Evolutionary conservation across 2,113 vertebrate genomes (phyloP).

Genomic region (Trichomycterus rosablanca): DNA sequence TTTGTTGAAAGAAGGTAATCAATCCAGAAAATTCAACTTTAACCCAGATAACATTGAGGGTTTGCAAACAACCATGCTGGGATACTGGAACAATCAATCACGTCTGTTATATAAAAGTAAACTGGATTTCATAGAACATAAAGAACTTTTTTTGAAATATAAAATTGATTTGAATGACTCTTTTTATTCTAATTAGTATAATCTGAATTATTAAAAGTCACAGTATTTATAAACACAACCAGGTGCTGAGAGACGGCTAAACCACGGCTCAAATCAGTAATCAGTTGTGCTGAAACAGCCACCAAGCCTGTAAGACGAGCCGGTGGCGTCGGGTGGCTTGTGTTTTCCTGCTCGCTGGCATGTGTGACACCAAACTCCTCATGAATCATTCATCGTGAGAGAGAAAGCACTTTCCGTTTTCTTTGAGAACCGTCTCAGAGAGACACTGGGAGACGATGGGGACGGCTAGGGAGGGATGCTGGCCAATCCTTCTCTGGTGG

Average conservation of each 20-base stretch:
- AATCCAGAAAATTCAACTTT: constrained; percentile 30
- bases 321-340: constrained; percentile 33
- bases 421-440: constrained; percentile 1
- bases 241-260: constrained; percentile 33
- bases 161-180: no score
- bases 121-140: no score
- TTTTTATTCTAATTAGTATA: no score
- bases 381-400: constrained; percentile 66
- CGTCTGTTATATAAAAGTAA: no score
- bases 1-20: constrained; percentile 15
- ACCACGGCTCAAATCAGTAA: constrained; percentile 58
- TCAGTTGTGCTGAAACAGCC: constrained; percentile 46
- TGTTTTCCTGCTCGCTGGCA: constrained; percentile 30
- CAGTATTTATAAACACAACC: neutral
- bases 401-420: constrained; percentile 51
- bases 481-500: constrained; percentile 39
- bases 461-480: neutral
- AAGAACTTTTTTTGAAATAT: no score
- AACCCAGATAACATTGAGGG: constrained; percentile 27
- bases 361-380: constrained; percentile 58
- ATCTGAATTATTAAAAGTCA: neutral
- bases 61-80: constrained; percentile 1
- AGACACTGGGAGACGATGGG: constrained; percentile 13
- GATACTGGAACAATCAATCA: no score
- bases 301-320: constrained; percentile 60